Evolutionary conservation across 1,140 invertebrate genomes (phyloP).

Genomic region (Neodiprion lecontei): DNA sequence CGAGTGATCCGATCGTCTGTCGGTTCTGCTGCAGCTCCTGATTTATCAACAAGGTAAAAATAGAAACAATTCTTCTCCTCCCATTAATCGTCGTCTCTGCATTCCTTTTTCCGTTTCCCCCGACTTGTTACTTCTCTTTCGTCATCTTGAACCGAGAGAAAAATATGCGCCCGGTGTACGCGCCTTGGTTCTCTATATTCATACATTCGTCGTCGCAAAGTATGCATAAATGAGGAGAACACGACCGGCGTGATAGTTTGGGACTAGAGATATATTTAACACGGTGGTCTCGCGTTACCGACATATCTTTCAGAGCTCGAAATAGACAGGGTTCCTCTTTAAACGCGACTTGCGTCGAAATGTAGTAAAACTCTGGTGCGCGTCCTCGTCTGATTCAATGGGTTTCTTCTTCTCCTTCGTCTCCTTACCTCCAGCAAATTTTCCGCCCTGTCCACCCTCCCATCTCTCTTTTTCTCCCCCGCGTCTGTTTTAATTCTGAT

Average conservation of each 20-base stretch:
- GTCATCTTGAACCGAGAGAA: background rate
- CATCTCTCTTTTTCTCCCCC: background rate
- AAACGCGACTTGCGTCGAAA: background rate
- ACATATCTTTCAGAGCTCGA: background rate
- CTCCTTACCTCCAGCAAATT: background rate
- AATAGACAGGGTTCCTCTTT: background rate
- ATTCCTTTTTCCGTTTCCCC: too few species aligned
- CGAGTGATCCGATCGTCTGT: too few species aligned
- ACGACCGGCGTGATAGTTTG: background rate
- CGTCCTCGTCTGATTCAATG: background rate
- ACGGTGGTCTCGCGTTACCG: conserved; percentile 1
- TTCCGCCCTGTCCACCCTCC: background rate
- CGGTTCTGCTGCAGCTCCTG: too few species aligned
- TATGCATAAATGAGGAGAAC: conserved; percentile 6
- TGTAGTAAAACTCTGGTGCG: too few species aligned
- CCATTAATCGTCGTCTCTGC: too few species aligned
- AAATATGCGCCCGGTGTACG: background rate
- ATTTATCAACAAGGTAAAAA: too few species aligned
- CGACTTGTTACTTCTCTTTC: too few species aligned
- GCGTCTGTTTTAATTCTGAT: background rate
- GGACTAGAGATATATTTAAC: background rate
- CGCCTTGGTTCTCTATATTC: background rate
- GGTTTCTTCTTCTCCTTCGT: background rate
- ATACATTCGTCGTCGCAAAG: background rate
- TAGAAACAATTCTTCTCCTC: too few species aligned